Evolutionary conservation across 2,888 invertebrate genomes (phyloP).

Genomic region (Sarcophaga rosellei): DNA sequence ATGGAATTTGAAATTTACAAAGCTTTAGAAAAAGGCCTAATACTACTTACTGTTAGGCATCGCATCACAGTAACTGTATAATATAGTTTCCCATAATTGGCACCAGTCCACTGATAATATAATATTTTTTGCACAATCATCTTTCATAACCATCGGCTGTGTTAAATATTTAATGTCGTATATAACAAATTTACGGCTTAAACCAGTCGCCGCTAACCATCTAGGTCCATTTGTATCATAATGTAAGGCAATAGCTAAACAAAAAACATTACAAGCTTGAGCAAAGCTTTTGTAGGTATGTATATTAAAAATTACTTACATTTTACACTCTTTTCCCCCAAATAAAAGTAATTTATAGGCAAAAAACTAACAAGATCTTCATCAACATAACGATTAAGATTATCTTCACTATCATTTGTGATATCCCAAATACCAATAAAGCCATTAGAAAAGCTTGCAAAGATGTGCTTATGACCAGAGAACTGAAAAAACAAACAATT

Average conservation of each 20-base stretch:
- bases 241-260: slow-evolving; percentile 77
- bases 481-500: slow-evolving; percentile 48
- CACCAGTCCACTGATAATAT: slow-evolving; percentile 76
- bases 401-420: slow-evolving; percentile 74
- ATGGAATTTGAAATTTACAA: not conserved
- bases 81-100: slow-evolving; percentile 75
- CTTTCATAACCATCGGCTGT: slow-evolving; percentile 71
- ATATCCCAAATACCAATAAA: slow-evolving; percentile 85
- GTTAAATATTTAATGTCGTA: slow-evolving; percentile 75
- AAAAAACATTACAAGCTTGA: slow-evolving; percentile 62
- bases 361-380: slow-evolving; percentile 80
- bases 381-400: slow-evolving; percentile 74
- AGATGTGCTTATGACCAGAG: slow-evolving; percentile 82
- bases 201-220: slow-evolving; percentile 75
- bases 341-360: slow-evolving; percentile 83
- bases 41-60: slow-evolving; percentile 72
- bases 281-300: not conserved
- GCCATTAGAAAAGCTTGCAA: slow-evolving; percentile 85
- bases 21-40: not conserved
- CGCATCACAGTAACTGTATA: slow-evolving; percentile 71
- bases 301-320: slow-evolving; percentile 78
- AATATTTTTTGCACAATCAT: slow-evolving; percentile 71
- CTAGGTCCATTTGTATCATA: slow-evolving; percentile 77
- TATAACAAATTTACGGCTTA: slow-evolving; percentile 71
- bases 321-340: slow-evolving; percentile 83